Percentiles rank a stretch among this genome's conserved stretches.
Evolutionary conservation across 2,888 invertebrate genomes (phyloP).

Genomic region (Synergus umbraculus): DNA sequence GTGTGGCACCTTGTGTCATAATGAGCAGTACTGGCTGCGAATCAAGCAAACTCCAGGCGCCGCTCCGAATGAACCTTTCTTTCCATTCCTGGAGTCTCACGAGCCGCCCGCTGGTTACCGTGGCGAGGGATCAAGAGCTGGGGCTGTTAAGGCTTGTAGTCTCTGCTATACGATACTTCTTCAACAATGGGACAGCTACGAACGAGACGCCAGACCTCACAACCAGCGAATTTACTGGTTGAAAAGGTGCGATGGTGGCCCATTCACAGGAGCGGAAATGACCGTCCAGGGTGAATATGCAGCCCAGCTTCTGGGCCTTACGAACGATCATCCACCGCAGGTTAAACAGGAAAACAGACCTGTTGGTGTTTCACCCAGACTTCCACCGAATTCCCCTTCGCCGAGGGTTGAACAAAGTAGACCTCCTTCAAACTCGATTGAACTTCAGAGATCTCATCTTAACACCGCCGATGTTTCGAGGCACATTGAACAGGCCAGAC

Average conservation of each 20-base stretch:
- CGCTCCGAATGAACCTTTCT: slow-evolving; percentile 87
- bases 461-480: slow-evolving; percentile 68
- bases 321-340: slow-evolving; percentile 79
- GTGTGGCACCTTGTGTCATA: slow-evolving; percentile 86
- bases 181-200: slow-evolving; percentile 95
- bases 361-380: slow-evolving; percentile 71
- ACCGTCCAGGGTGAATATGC: slow-evolving; percentile 94
- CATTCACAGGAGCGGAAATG: slow-evolving; percentile 94
- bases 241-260: slow-evolving; percentile 93
- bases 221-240: slow-evolving; percentile 94
- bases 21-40: slow-evolving; percentile 81
- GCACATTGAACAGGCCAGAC: slow-evolving; percentile 71
- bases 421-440: slow-evolving; percentile 71
- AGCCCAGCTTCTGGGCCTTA: slow-evolving; percentile 90
- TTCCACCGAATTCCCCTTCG: slow-evolving; percentile 69
- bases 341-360: slow-evolving; percentile 64
- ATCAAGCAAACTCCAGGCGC: slow-evolving; percentile 85
- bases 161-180: slow-evolving; percentile 91
- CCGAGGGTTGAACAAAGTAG: slow-evolving; percentile 70
- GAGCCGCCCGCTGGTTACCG: slow-evolving; percentile 90
- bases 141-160: slow-evolving; percentile 86
- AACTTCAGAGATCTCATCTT: slow-evolving; percentile 70
- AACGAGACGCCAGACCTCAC: slow-evolving; percentile 90
- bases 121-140: slow-evolving; percentile 73
- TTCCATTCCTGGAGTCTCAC: slow-evolving; percentile 94